phyloP scores from a whole-genome alignment of 1,140 invertebrate species.

The Triops longicaudatus region DNA sequence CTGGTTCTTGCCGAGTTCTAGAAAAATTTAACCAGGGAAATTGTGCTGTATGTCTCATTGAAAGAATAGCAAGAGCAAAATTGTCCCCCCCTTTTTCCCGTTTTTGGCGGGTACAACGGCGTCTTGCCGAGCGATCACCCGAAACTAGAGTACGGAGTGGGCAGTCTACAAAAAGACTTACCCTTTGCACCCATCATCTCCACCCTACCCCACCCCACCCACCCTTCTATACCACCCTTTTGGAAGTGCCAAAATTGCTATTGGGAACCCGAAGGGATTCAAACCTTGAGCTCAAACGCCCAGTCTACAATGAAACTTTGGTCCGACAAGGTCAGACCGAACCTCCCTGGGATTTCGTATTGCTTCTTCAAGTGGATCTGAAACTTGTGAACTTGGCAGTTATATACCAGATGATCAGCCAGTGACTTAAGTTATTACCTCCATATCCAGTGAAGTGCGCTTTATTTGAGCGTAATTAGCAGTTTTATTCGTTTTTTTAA shows the following conservation, averaged over 20 bases:
- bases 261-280: background rate
- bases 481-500: too few species aligned
- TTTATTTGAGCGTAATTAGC: too few species aligned
- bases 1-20: too few species aligned
- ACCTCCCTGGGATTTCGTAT: background rate
- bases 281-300: background rate
- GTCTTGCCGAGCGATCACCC: background rate
- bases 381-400: background rate
- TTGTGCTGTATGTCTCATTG: background rate
- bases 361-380: too few species aligned
- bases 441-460: too few species aligned
- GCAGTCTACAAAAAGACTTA: background rate
- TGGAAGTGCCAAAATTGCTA: background rate
- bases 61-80: background rate
- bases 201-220: too few species aligned
- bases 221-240: background rate
- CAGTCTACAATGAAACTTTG: conserved; percentile 15
- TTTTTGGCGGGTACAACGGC: background rate
- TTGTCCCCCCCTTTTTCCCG: background rate
- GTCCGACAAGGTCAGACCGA: background rate
- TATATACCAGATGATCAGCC: too few species aligned
- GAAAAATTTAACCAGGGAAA: background rate
- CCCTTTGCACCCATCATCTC: background rate
- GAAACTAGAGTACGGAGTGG: conserved; percentile 14
- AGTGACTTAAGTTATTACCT: too few species aligned